Percentiles rank a stretch among this genome's conserved stretches.
Evolutionary conservation across 2,113 vertebrate genomes (phyloP).

Genomic region (Dipodomys merriami): DNA sequence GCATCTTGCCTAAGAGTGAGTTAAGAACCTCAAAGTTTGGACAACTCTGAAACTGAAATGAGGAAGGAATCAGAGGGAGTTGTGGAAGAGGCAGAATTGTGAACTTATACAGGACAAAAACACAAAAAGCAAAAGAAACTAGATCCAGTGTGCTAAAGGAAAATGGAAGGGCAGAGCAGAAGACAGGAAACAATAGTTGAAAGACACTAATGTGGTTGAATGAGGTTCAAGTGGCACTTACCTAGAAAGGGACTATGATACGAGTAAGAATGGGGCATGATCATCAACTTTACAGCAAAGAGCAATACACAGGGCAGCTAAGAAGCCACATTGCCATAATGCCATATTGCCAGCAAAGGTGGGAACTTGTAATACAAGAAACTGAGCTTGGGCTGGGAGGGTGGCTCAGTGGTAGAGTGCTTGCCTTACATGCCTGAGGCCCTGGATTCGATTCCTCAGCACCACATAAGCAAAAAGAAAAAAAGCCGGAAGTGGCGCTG

Average conservation of each 20-base stretch:
- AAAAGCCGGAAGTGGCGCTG: too few relatives aligned
- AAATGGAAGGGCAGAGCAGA: background rate
- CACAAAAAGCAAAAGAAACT: background rate
- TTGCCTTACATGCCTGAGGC: too few relatives aligned
- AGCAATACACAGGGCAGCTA: background rate
- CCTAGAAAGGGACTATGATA: background rate
- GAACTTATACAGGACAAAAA: background rate
- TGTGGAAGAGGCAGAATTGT: fast-evolving
- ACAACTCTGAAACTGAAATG: background rate
- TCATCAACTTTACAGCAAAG: background rate
- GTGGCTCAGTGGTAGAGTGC: too few relatives aligned
- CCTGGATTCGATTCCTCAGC: too few relatives aligned
- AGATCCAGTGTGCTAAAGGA: background rate
- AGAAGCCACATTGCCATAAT: background rate
- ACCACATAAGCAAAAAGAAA: too few relatives aligned
- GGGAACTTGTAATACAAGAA: background rate
- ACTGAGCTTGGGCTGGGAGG: background rate
- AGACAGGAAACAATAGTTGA: too few relatives aligned
- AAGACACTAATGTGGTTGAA: background rate
- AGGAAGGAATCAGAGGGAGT: background rate
- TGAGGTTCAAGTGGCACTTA: background rate
- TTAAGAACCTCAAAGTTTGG: background rate
- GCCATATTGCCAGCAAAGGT: background rate
- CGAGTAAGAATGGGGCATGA: background rate
- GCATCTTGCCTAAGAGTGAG: background rate